Evolutionary conservation across 1,140 invertebrate genomes (phyloP), one percentile per base, ranked within the genome.

Genomic region (Hydropsyche tenuis): DNA sequence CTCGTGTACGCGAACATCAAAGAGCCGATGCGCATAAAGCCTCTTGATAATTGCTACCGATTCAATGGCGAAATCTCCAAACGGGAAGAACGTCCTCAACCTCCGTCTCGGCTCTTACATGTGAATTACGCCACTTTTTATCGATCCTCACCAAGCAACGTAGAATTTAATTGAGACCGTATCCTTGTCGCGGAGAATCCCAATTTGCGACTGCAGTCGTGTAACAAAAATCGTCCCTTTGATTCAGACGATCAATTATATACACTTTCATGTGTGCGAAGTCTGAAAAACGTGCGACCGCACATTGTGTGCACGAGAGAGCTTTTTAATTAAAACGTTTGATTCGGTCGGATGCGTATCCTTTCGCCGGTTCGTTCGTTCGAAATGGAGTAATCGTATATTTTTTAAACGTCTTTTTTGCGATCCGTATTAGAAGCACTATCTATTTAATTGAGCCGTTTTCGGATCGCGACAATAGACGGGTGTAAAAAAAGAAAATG

Each of bases 321-420:
- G 68, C 51, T 53, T 70, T 70, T 70, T 70, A 70, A 70, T 70
- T 70, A 70, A 70, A 70, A 70, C 68, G 68, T 70, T 70, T 70
- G 68, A 70, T 70, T 70, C 45, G 68, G 68, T 70, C 30, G 68
- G 56, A 70, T 70, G 48, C 68, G 68, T 70, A 70, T 70, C 68
- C 51, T 70, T 70, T 70, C 45, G 14, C 18, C 22, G 6, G 42
- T 14, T 62, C 56, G 56, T 62, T 62, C 25, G 64, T 42, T 66
- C 68, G 68, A 56, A 37, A 70, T 37, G 68, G 37, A 46, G 68
- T 70, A 70, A 70, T 70, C 51, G 48, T 46, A 56, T 70, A 56
- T 51, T 63, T 51, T 70, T 68, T 48, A 43, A 25, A 27, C 45
- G 9, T n/a, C 25, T 37, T 68, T 25, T 18, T 60, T 18, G 43